Evolutionary conservation across 2,797 vertebrate genomes (phyloP).

Genomic region (Galago senegalensis): DNA sequence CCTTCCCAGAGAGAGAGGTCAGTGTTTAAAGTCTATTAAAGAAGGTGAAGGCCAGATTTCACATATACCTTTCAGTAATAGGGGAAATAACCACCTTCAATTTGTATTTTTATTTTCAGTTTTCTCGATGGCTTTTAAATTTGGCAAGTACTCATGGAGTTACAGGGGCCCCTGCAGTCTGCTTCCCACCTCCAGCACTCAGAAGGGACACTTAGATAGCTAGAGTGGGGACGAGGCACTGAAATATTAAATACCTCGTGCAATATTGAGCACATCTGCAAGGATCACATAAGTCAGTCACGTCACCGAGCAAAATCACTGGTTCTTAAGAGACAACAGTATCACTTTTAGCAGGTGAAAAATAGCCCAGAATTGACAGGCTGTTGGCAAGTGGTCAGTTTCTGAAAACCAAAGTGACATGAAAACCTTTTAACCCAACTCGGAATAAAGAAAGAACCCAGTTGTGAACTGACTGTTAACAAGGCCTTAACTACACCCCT

Average conservation of each 20-base stretch:
- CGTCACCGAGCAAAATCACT: not conserved
- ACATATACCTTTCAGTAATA: slow-evolving; percentile 46
- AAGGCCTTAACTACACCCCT: not conserved
- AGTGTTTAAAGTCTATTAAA: slow-evolving; percentile 34
- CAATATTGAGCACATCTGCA: not conserved
- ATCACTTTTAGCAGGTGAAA: slow-evolving; percentile 13
- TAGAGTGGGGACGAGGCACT: slow-evolving; percentile 61
- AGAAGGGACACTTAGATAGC: slow-evolving; percentile 71
- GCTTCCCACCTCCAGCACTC: slow-evolving; percentile 79
- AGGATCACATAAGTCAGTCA: not conserved
- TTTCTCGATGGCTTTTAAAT: slow-evolving; percentile 74
- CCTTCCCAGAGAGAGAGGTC: slow-evolving; percentile 61
- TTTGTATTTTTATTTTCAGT: slow-evolving; percentile 77
- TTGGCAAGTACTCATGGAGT: not conserved
- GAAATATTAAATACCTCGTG: slow-evolving; percentile 53
- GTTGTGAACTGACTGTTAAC: not conserved
- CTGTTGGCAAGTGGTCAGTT: slow-evolving; percentile 26
- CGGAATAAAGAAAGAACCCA: not conserved
- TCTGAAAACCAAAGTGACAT: slow-evolving; percentile 49
- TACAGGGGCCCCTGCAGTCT: slow-evolving; percentile 8
- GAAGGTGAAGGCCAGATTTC: slow-evolving; percentile 53
- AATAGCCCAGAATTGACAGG: not conserved
- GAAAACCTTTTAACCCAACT: slow-evolving; percentile 38
- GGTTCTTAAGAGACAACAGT: not conserved
- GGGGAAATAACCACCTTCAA: slow-evolving; percentile 71